Conservation (phyloP, 2,113 vertebrate species). For the Rhabdornis inornatus region DNA sequence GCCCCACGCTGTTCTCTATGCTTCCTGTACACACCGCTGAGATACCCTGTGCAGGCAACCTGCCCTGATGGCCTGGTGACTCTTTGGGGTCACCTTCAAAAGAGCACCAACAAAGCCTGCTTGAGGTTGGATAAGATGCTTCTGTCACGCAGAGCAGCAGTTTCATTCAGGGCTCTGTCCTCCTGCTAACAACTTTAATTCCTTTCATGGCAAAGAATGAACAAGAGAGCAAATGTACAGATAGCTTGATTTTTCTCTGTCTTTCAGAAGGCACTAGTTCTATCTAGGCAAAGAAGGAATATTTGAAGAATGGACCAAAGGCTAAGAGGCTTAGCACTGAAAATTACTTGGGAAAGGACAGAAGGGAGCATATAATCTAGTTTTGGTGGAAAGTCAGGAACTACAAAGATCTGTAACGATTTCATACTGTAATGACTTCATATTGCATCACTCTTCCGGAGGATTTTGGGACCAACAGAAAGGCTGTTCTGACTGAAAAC, state of each 20-base stretch:
- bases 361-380: not conserved
- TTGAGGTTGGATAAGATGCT: not conserved
- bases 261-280: not conserved
- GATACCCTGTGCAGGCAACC: not conserved
- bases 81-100: not conserved
- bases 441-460: not conserved
- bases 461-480: not conserved
- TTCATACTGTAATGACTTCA: not conserved
- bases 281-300: not conserved
- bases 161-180: not conserved
- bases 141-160: not conserved
- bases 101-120: not conserved
- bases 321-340: not conserved
- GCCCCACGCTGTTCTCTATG: fast-evolving
- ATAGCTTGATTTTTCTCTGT: not conserved
- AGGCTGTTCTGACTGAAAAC: not conserved
- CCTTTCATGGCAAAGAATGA: not conserved
- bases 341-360: not conserved
- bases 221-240: not conserved
- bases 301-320: not conserved
- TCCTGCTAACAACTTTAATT: not conserved
- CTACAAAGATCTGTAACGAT: not conserved
- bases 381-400: not conserved
- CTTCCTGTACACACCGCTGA: not conserved
- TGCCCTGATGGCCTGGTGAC: not conserved